Percentiles rank a stretch among this genome's conserved stretches.
Evolutionary conservation across 2,888 invertebrate species (phyloP).

Genomic region (Prionchulus punctatus): DNA sequence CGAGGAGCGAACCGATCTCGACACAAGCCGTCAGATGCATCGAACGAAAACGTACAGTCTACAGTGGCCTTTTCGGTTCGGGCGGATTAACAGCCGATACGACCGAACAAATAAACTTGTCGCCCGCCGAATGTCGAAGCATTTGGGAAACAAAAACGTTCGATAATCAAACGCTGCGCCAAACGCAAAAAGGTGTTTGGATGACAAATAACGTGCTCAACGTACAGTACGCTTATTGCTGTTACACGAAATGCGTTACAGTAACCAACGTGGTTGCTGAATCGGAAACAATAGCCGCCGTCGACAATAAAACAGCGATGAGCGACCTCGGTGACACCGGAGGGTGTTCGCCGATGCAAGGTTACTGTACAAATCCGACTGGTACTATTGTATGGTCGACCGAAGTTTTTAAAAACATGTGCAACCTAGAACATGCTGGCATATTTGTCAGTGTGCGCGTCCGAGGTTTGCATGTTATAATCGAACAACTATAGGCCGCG

Average conservation of each 20-base stretch:
- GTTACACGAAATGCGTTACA: neutral
- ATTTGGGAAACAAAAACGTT: neutral
- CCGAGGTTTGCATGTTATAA: neutral
- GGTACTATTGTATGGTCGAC: slow-evolving; percentile 1
- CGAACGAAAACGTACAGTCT: neutral
- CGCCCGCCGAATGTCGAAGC: neutral
- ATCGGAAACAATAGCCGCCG: neutral
- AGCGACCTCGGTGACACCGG: slow-evolving; percentile 3
- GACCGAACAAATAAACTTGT: neutral
- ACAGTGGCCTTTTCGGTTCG: neutral
- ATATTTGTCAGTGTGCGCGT: neutral
- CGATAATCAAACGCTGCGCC: neutral
- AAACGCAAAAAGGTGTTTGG: neutral
- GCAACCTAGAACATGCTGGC: neutral
- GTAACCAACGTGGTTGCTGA: neutral
- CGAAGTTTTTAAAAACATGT: neutral
- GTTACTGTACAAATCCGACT: neutral
- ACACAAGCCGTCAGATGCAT: neutral
- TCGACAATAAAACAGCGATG: neutral
- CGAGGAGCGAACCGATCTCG: neutral
- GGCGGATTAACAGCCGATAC: neutral
- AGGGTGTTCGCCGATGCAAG: neutral
- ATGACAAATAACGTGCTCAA: neutral
- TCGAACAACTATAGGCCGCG: neutral
- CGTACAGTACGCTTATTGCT: neutral